phyloP scores from a whole-genome alignment of 2,113 vertebrate genomes.

The Semicossyphus pulcher region DNA sequence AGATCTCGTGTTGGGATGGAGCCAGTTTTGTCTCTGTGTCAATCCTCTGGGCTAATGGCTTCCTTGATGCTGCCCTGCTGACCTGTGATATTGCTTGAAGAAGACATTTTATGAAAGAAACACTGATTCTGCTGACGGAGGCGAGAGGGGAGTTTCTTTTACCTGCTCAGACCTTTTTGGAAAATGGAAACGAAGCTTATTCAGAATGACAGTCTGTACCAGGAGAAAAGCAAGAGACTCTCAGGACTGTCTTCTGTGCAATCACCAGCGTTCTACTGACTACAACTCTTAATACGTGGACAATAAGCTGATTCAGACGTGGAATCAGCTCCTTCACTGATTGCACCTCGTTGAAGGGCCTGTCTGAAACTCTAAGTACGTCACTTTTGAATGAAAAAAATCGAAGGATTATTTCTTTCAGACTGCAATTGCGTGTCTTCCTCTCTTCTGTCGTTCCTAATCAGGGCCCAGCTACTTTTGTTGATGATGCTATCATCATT shows the following conservation, averaged over 20 bases:
- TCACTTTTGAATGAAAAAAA: not conserved
- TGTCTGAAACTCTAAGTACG: slow-evolving; percentile 11
- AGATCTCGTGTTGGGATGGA: slow-evolving; percentile 46
- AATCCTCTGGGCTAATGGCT: slow-evolving; percentile 21
- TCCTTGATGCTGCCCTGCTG: slow-evolving; percentile 14
- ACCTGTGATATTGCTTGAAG: slow-evolving; percentile 10
- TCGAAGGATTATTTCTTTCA: slow-evolving; percentile 1
- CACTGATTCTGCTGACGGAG: slow-evolving; percentile 16
- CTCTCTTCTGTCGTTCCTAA: not conserved
- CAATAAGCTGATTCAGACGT: not conserved
- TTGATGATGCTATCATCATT: slow-evolving; percentile 20
- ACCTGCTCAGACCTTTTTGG: not conserved
- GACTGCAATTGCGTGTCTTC: slow-evolving; percentile 8
- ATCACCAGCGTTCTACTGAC: not conserved
- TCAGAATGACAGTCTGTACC: slow-evolving; percentile 5
- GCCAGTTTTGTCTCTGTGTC: slow-evolving; percentile 48
- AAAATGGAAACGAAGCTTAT: no score
- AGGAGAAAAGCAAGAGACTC: not conserved
- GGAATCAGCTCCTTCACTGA: slow-evolving; percentile 15
- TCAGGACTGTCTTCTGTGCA: slow-evolving; percentile 17
- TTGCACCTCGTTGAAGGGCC: slow-evolving; percentile 29
- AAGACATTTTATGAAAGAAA: slow-evolving; percentile 23
- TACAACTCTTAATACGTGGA: slow-evolving; percentile 2
- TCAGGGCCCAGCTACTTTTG: not conserved
- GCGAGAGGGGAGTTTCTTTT: no score